Percentiles rank a stretch among this genome's conserved stretches.
Conservation (phyloP, 2,113 vertebrate species). For the Pelecanoides urinatrix region DNA sequence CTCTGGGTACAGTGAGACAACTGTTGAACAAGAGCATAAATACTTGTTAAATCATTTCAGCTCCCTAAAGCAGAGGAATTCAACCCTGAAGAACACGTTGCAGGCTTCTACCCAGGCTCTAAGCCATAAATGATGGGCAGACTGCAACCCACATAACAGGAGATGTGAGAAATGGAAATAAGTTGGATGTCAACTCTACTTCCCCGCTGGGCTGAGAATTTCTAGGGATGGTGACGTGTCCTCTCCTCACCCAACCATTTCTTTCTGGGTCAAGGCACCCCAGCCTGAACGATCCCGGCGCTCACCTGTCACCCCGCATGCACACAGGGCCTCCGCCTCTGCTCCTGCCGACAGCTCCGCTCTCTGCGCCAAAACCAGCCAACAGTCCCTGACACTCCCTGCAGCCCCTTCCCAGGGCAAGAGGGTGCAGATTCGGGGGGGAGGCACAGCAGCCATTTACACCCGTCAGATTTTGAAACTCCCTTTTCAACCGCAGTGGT, state of each 20-base stretch:
- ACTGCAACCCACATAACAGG: accelerated
- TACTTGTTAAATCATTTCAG: background rate
- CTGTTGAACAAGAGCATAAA: background rate
- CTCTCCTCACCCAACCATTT: background rate
- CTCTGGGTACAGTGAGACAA: background rate
- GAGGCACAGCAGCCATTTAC: background rate
- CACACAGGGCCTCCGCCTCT: accelerated
- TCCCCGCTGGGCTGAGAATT: background rate
- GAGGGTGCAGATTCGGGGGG: accelerated
- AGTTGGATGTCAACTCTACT: background rate
- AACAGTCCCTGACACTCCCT: no score
- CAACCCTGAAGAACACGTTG: background rate
- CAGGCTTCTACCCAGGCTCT: background rate
- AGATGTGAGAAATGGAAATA: accelerated
- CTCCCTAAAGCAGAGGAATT: background rate
- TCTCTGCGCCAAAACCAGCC: accelerated
- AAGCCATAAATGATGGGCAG: background rate
- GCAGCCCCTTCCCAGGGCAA: background rate
- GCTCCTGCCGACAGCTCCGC: background rate
- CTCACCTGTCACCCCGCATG: accelerated
- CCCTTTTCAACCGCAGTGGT: background rate
- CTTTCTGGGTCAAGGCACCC: background rate
- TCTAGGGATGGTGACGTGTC: background rate
- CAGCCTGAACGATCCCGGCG: background rate
- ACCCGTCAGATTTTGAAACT: background rate